These are phyloP conservation scores for Cryptops parisi DNA, from an alignment of 2,888 invertebrate species.

Conservation along the genomic window DNA sequence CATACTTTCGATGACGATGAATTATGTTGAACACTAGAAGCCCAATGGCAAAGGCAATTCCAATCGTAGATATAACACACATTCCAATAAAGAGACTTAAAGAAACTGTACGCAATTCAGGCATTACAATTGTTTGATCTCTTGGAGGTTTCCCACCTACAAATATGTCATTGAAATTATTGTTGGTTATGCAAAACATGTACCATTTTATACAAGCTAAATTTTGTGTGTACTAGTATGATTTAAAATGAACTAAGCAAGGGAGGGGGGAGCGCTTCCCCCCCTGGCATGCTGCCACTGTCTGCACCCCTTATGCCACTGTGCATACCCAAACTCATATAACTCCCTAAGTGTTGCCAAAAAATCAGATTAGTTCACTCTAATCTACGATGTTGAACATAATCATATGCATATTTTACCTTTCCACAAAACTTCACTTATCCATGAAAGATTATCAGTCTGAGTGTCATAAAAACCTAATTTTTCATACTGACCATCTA, in stretches of 20 bases:
- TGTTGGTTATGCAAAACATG: neutral
- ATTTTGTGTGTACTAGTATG: too few species aligned
- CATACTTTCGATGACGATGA: conserved; percentile 79
- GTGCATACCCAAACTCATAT: too few species aligned
- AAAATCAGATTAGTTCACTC: too few species aligned
- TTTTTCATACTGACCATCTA: conserved; percentile 80
- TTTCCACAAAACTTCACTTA: conserved; percentile 77
- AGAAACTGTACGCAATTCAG: conserved; percentile 62
- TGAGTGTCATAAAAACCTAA: conserved; percentile 94
- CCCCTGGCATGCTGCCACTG: too few species aligned
- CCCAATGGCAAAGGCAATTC: conserved; percentile 66
- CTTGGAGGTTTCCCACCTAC: conserved; percentile 79
- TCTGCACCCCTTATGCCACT: too few species aligned
- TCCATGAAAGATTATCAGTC: conserved; percentile 89
- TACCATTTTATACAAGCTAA: neutral
- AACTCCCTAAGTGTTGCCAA: too few species aligned
- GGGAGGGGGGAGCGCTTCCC: too few species aligned
- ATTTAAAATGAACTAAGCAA: conserved; percentile 8
- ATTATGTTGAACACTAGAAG: conserved; percentile 85
- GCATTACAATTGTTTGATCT: conserved; percentile 79
- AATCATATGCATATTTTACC: too few species aligned
- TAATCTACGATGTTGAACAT: too few species aligned
- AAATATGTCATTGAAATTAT: too few species aligned
- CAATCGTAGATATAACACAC: conserved; percentile 76
- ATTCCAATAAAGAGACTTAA: conserved; percentile 83